Base-by-base conservation (phyloP, 2,113 vertebrate genomes). In the Sapayoa aenigma region DNA sequence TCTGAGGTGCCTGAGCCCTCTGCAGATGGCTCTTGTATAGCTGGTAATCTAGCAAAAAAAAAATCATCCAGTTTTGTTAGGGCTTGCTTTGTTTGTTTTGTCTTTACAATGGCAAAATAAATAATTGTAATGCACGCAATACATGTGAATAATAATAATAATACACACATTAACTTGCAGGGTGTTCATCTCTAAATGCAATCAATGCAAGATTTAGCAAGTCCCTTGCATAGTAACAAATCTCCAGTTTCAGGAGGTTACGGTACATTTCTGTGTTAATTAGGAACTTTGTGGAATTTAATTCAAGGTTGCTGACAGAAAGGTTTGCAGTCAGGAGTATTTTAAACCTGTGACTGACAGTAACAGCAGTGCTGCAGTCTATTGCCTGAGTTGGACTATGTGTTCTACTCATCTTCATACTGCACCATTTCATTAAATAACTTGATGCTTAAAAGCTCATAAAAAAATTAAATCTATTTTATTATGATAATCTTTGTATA, bases 341-440 rank as follows among this genome's bases (percentile, higher is more conserved):
- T 97, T 97, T 97, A 97, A 96, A 95, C 66, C 77, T 72, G 39
- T 95, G 96, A 95, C 87, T 90, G 91, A 97, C 92, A 97, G 94
- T 84, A 79, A 92, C 95, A 97, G 93, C 87, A 90, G 97, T 46
- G 87, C 68, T 88, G 42, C 44, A 20, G 19, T 60, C 30, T 52
- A 82, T 37, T 77, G 84, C 95, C 80, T 95, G 93, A 93, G 71
- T 37, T 86, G 85, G 72, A 90, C 79, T 82, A 13, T 4, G 37
- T 8, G 3, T 71, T 90, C 76, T 89, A 62, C 52, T 89, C 52
- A 68, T 86, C 89, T 79, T 93, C 80, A 49, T 33, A 31, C 2
- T 30, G 81, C 84, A 96, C 53, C 39, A 72, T 79, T 93, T 95
- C 65, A 94, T 93, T 94, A 94, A 96, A 85, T 16, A 81, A 86